phyloP scores from a whole-genome alignment of 2,797 vertebrate species.

The Platalea minor region DNA sequence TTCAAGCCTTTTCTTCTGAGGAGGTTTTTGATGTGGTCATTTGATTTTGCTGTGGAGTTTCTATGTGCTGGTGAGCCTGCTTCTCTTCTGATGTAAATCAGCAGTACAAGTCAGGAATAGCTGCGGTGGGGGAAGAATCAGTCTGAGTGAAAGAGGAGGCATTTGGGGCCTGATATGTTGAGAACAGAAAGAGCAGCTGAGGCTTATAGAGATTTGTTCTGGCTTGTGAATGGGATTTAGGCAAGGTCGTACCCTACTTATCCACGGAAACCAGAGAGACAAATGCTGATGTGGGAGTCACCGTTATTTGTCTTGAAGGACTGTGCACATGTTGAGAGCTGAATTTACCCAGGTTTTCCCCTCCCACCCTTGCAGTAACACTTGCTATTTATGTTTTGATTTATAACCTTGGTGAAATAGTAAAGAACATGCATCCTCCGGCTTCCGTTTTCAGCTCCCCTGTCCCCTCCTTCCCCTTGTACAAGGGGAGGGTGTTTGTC shows the following conservation, averaged over 20 bases:
- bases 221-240: neutral
- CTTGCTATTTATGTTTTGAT: slow-evolving; percentile 47
- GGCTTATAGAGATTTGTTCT: neutral
- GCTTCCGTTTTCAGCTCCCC: slow-evolving; percentile 11
- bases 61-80: neutral
- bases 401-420: neutral
- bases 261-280: neutral
- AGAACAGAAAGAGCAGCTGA: neutral
- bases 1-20: neutral
- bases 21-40: neutral
- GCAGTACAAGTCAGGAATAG: neutral
- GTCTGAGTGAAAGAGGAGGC: neutral
- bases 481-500: neutral
- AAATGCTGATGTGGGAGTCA: neutral
- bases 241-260: neutral
- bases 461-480: neutral
- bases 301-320: neutral
- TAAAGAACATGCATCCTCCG: neutral
- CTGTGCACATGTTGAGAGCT: neutral
- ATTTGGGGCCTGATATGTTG: neutral
- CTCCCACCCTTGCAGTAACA: slow-evolving; percentile 25
- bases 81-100: neutral
- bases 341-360: slow-evolving; percentile 48
- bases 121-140: neutral
- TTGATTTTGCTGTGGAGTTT: neutral